Evolutionary conservation across 2,888 invertebrate species (phyloP), one percentile per base, ranked within the genome.

Genomic region (Chrysomela aeneicollis): DNA sequence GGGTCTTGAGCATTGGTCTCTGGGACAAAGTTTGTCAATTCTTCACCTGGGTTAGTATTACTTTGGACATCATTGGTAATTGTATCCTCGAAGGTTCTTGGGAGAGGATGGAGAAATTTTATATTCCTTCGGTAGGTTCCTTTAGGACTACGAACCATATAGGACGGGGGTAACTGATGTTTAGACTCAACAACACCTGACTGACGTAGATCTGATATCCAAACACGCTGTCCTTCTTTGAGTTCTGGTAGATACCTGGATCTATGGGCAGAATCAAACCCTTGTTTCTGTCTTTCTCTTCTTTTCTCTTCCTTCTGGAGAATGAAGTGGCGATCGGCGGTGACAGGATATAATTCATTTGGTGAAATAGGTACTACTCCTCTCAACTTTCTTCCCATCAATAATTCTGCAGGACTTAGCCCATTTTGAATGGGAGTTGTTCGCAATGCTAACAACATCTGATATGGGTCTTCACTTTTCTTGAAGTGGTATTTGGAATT

Each of bases 381-480:
- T 47, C 73, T 59, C 30, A 76, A 62, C 42, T 69, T 71, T 19
- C 75, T 32, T 15, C 74, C 74, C 68, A 76, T 71, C 8, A 75
- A 69, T 9, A 78, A 63, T 64, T 77, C 74, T 2, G 74, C 72
- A 17, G 77, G 75, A 21, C 70, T 72, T 54, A 67, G 72, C 10
- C 75, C 74, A 35, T 35, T 35, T 15, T 67, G 61, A 26, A 75
- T 59, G 0, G 75, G 73, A 15, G 73, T 17, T 4, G 71, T 59
- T 1, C 75, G 59, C 50, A 72, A 72, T 15, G 70, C 71, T 51
- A 77, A 61, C 21, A 76, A 64, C 1, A 69, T 73, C 37, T 70
- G 57, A 60, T 71, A 71, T 12, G 70, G 64, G 52, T 76, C 74
- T 0, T 35, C 12, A 6, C 71, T 66, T 59, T 77, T 77, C 65